phyloP scores from a whole-genome alignment of 37 sponge, comb jelly and placozoan species.

The Bolinopsis microptera region DNA sequence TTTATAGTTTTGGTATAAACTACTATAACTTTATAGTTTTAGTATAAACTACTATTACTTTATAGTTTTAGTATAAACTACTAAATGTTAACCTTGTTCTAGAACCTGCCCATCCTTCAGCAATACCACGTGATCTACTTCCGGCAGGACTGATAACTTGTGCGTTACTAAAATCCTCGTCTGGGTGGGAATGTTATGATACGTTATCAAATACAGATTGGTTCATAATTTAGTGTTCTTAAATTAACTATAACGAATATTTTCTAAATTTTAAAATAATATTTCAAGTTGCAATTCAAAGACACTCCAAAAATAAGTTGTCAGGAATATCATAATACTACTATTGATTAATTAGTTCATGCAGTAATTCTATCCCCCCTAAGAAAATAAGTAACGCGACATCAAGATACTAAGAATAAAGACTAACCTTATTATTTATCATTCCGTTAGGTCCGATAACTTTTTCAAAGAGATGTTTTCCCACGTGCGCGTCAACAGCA shows the following conservation, averaged over 20 bases:
- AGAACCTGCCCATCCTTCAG: slow-evolving; percentile 80
- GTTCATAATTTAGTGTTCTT: no score
- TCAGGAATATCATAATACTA: no score
- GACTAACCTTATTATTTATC: slow-evolving; percentile 84
- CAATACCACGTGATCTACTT: slow-evolving; percentile 84
- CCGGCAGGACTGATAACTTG: slow-evolving; percentile 84
- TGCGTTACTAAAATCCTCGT: slow-evolving; percentile 89
- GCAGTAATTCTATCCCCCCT: no score
- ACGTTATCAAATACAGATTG: no score
- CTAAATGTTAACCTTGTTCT: slow-evolving; percentile 74
- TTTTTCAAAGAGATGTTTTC: slow-evolving; percentile 96
- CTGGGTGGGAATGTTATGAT: slow-evolving; percentile 61
- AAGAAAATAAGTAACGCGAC: not conserved
- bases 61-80: no score
- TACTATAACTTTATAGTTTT: no score
- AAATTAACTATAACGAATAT: no score
- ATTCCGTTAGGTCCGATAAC: slow-evolving; percentile 96
- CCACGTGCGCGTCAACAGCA: slow-evolving; percentile 98
- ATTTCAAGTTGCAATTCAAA: no score
- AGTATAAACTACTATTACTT: no score
- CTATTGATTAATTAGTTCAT: not conserved
- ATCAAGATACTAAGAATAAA: not conserved
- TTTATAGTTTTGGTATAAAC: no score
- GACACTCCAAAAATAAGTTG: no score
- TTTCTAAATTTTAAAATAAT: no score